These are phyloP conservation scores for Cosmia pyralina DNA, from an alignment of 2,888 invertebrate species.

Conservation along the genomic window DNA sequence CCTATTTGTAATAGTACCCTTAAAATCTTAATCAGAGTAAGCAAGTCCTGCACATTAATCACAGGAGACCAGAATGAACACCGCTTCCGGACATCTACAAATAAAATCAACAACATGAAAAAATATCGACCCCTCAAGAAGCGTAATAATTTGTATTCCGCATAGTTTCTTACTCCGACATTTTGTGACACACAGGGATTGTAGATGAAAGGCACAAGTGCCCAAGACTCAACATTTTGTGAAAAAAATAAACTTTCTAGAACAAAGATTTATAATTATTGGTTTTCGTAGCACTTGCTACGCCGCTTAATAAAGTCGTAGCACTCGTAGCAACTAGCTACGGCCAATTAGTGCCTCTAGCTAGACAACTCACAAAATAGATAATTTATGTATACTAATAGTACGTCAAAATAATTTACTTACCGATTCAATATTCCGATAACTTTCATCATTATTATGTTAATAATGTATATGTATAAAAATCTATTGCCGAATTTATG, in stretches of 20 bases:
- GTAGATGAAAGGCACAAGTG: neutral
- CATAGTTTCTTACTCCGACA: constrained; percentile 64
- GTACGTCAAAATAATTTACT: neutral
- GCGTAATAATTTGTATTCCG: constrained; percentile 74
- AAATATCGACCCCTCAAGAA: constrained; percentile 73
- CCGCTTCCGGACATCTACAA: constrained; percentile 74
- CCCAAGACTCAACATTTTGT: fast-evolving
- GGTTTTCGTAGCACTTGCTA: constrained; percentile 34
- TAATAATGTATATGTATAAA: too few relatives aligned
- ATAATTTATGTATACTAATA: neutral
- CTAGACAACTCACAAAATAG: neutral
- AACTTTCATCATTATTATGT: neutral
- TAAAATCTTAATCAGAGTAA: constrained; percentile 65
- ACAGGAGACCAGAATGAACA: constrained; percentile 66
- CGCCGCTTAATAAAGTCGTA: constrained; percentile 32
- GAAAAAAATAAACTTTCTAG: too few relatives aligned
- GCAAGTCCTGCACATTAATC: constrained; percentile 70
- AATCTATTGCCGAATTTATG: too few relatives aligned
- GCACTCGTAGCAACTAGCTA: constrained; percentile 37
- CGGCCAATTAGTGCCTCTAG: constrained; percentile 20
- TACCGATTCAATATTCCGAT: neutral
- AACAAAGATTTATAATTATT: neutral
- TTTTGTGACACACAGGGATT: constrained; percentile 58
- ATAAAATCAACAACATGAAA: constrained; percentile 70
- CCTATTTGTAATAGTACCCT: constrained; percentile 65